A percentile compares a stretch with the other conserved stretches of the same genome.
These are phyloP conservation scores for Campoplex nolae DNA, from an alignment of 2,888 invertebrate genomes.

Conservation along the genomic window DNA sequence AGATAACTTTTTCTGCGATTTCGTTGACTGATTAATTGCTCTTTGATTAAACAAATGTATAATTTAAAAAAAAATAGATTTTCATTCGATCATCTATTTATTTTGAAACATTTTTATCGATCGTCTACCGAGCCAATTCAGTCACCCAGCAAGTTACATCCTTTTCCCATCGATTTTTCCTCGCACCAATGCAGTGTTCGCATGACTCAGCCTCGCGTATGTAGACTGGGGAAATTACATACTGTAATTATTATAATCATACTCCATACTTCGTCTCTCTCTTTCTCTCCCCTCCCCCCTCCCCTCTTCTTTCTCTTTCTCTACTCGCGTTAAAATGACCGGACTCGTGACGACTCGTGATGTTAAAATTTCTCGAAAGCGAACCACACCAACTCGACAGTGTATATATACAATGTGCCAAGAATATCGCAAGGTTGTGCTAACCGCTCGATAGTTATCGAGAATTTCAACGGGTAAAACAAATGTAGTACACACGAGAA, in stretches of 20 bases:
- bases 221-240: slow-evolving; percentile 26
- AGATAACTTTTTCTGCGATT: not conserved
- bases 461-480: slow-evolving; percentile 53
- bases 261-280: not conserved
- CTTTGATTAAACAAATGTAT: too few species aligned
- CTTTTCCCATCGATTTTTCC: slow-evolving; percentile 5
- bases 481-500: not conserved
- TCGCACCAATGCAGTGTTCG: not conserved
- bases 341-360: not conserved
- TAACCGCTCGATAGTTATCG: slow-evolving; percentile 32
- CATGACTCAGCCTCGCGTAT: slow-evolving; percentile 44
- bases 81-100: not conserved
- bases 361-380: slow-evolving; percentile 28
- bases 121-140: not conserved
- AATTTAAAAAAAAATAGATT: not conserved
- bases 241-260: slow-evolving; percentile 60
- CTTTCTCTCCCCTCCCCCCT: not conserved
- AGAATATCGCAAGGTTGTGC: slow-evolving; percentile 46
- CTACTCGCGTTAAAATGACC: not conserved
- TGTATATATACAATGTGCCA: slow-evolving; percentile 1
- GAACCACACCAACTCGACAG: slow-evolving; percentile 1
- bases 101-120: not conserved
- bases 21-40: not conserved
- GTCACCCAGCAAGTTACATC: not conserved
- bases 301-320: not conserved